Base-by-base conservation (phyloP, 2,888 invertebrate species). In the Trachelus tabidus region DNA sequence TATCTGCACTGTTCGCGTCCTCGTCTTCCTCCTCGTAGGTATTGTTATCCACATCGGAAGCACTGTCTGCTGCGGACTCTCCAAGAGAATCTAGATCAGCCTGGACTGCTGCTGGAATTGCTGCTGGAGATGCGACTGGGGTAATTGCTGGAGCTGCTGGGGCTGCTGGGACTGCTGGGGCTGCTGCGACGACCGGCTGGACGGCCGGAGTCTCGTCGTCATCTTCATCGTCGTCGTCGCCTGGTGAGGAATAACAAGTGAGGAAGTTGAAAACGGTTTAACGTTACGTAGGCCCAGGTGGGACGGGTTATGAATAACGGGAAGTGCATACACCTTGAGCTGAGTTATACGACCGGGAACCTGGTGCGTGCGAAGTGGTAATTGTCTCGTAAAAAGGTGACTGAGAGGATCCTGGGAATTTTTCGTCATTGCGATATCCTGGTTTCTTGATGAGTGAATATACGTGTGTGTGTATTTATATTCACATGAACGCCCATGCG, bases 201-300 rank as follows among this genome's bases (percentile, higher is more conserved):
- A 85, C 86, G 0, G 87, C 89, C 0, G 93, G 92, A 40, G 90
- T 91, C 12, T 92, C 92, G 71, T 93, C 94, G 75, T 93, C 92
- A 75, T 93, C 92, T 73, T 93, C 94, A 75, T 94, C 94, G 79
- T 95, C 95, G 75, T 95, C 94, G 81, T 92, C 92, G 76, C 88
- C 92, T 90, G 87, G 40, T 40, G 40, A 15, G 15, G 40, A 40
- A 15, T 1, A 15, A 40, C 12, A 6, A 15, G 15, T 1, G 15
- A 40, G 15, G 1, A 15, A 6, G 40, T 40, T 40, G 40, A 40
- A 15, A 15, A 40, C 6, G 15, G 40, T 15, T 15, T 15, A 40
- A 40, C 40, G 40, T 40, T 40, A 15, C 40, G 40, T 40, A 40
- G 40, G 40, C 15, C 15, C 40, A 40, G 40, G 40, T 40, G 6